Base-by-base conservation (phyloP, 2,888 invertebrate species). In the Catocala nupta region DNA sequence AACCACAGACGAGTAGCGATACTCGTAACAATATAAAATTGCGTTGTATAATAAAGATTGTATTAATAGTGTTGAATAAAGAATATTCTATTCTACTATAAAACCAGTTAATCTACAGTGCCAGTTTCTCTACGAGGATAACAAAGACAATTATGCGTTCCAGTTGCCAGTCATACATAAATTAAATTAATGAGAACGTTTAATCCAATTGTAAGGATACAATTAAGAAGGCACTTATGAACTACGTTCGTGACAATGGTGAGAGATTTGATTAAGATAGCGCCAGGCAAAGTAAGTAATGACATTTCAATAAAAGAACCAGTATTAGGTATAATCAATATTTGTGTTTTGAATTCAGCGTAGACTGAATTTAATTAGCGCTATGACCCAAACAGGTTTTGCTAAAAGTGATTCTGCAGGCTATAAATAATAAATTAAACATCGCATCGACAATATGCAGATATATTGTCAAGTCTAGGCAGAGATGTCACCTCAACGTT, bases 131-230 rank as follows among this genome's bases (percentile, higher is more conserved):
- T 73, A 78, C 76, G 80, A 83, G 81, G 75, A 83, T 81, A 85
- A 85, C 85, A 84, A 84, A 82, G 81, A 75, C 85, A 81, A 85
- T 86, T 84, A 84, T 77, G 10, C 75, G 81, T 76, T 81, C 76
- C 78, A 69, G 75, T 68, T 75, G 77, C 80, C 71, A 80, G 75
- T 75, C 76, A 72, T 80, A 81, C 70, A 64, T 69, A 60, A 62
- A 69, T 56, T 62, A 53, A 58, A 45, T 55, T 25, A 55, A 62
- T 45, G 7, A 44, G 50, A 54, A 54, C n/a, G 53, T 51, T 62
- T 39, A 53, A 59, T 50, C 7, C 52, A 39, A 49, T 55, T 59
- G 47, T 25, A 55, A 16, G 36, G 36, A 13, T 12, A 54, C 47
- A 47, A 25, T 55, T 42, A 13, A 39, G n/a, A 25, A 34, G 10